Evolutionary conservation across 2,113 vertebrate genomes (phyloP), one percentile per base, ranked within the genome.

Genomic region (Phyllostomus discolor): DNA sequence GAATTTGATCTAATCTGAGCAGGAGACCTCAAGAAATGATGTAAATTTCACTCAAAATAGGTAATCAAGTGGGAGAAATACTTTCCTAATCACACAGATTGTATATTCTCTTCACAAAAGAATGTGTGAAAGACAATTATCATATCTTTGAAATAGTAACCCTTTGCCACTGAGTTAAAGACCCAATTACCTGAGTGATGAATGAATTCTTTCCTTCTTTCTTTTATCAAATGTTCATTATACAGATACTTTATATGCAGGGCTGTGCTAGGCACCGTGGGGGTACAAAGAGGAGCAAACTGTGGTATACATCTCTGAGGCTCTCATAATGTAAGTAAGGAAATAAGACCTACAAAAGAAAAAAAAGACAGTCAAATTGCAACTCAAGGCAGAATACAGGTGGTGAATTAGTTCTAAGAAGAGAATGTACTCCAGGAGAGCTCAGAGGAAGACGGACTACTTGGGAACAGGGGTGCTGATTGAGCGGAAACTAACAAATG

Each of bases 1-100:
- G 90, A 87, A 87, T 94, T 92, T 91, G 24, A 69, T 80, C 33
- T 91, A 93, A 95, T 97, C 69, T 93, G 43, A 95, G 57, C 48
- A 69, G 72, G 89, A 92, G 80, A 92, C 46, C 66, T 94, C 31
- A 92, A 88, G 38, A 90, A 92, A 50, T 92, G 17, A 85, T 92
- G 66, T 33, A 94, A 96, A 97, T 96, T 97, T 93, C n/a, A 83
- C 82, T 93, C 83, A 96, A 90, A 97, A 95, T 92, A 76, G 35
- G 59, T 76, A 96, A 97, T 95, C 96, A 97, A 88, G n/a, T 76
- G 12, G 50, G 38, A 95, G 12, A 95, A 97, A 94, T 57, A n/a
- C 69, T 93, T 95, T 35, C 48, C 22, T 96, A 80, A 95, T 95
- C 80, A 97, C 46, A 88, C 10, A 38, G 83, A 92, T 87, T 90